Evolutionary conservation across 2,797 vertebrate genomes (phyloP).

Genomic region (Hemitrygon akajei): DNA sequence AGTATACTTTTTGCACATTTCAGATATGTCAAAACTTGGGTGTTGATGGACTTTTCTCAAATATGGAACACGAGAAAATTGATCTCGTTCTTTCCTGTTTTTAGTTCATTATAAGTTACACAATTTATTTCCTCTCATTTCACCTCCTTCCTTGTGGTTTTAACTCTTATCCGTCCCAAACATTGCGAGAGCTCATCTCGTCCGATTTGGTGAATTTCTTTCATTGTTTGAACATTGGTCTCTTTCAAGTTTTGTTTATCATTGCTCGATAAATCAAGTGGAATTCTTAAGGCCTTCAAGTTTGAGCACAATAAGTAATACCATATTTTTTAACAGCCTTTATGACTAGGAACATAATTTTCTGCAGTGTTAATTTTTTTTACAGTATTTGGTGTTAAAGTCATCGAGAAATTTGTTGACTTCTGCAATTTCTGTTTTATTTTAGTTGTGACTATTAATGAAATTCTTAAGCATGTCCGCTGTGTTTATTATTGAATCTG

Average conservation of each 20-base stretch:
- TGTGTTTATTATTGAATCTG: not conserved
- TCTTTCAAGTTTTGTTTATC: not conserved
- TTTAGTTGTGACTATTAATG: not conserved
- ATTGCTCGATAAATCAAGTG: not conserved
- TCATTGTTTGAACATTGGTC: not conserved
- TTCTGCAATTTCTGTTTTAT: not conserved
- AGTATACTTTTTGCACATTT: not conserved
- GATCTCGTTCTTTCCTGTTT: not conserved
- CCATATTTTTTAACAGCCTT: not conserved
- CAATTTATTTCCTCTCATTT: not conserved
- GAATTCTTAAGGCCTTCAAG: not conserved
- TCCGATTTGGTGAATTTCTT: not conserved
- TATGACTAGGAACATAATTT: not conserved
- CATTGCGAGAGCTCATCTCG: not conserved
- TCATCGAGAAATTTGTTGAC: not conserved
- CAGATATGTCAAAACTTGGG: not conserved
- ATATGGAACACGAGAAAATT: not conserved
- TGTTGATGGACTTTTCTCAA: not conserved
- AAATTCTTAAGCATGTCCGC: not conserved
- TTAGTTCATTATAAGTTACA: not conserved
- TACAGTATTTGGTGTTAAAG: not conserved
- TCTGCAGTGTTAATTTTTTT: not conserved
- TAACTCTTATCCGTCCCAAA: not conserved
- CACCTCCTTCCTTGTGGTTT: not conserved
- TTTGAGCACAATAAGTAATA: not conserved